Base-by-base conservation (phyloP, 1,140 invertebrate genomes). In the Odontomachus brunneus region DNA sequence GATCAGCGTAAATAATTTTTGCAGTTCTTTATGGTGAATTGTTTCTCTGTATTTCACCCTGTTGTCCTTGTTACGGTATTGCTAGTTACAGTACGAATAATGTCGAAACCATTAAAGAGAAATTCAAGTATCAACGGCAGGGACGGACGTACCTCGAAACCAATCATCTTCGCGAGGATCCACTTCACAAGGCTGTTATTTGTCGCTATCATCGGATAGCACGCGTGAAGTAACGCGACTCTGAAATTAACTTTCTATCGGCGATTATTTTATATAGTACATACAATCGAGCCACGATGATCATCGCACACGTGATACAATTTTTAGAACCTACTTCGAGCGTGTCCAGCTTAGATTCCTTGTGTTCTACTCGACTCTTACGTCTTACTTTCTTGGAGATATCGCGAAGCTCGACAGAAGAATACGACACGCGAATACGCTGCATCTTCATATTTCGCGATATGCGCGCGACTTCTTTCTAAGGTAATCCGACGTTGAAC, bases 61-160 rank as follows among this genome's bases (percentile, higher is more conserved):
- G 38, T 44, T 44, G 9, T 44, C 38, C 38, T 44, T 44, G 3
- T 44, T 44, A 44, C 38, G 38, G 38, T 44, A 11, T 7, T 7
- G 19, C 55, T 73, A 75, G 14, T 53, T 29, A 51, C 2, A 67
- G 51, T 22, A 3, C 29, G 49, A n/a, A 15, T 55, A 65, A 51
- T 19, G 51, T 83, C 48, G 44, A 48, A 73, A 33, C 7, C 26
- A 84, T 87, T 86, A 81, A 84, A 81, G 86, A 88, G 86, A 88
- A 88, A 87, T 71, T 86, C 84, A 26, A 71, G 67, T 67, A 81
- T 53, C 38, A 22, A 19, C 38, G 9, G 19, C 9, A 19, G 29
- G 26, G 26, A 82, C 49, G 53, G 48, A 67, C 19, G 24, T 71
- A 74, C 33, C 44, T 57, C 55, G 12, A 12, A 65, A 44, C 29